phyloP scores from a whole-genome alignment of 2,888 invertebrate genomes.

The Cryptosula pallasiana region DNA sequence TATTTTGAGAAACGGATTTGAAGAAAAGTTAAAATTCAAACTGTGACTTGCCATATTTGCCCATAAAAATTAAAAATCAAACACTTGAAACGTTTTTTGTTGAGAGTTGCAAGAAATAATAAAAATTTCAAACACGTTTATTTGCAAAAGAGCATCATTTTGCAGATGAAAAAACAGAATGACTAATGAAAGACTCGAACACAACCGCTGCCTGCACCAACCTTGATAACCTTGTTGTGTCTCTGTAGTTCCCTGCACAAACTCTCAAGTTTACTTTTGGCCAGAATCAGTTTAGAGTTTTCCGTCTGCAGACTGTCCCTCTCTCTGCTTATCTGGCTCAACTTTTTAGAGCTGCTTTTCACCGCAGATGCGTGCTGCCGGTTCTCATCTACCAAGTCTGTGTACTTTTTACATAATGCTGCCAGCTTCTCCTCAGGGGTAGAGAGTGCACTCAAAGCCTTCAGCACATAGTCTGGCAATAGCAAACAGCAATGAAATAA shows the following conservation, averaged over 20 bases:
- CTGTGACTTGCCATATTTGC: too few species aligned
- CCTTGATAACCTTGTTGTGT: constrained; percentile 84
- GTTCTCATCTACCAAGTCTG: constrained; percentile 70
- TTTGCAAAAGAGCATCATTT: too few species aligned
- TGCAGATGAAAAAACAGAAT: too few species aligned
- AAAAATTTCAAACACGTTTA: too few species aligned
- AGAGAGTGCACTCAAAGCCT: constrained; percentile 53
- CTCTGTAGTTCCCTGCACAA: constrained; percentile 87
- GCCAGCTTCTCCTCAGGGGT: constrained; percentile 67
- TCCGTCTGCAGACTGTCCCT: constrained; percentile 78
- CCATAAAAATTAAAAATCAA: too few species aligned
- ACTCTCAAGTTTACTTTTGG: constrained; percentile 78
- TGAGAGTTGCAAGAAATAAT: too few species aligned
- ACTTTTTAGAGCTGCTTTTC: constrained; percentile 49
- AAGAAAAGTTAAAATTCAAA: too few species aligned
- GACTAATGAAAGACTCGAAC: too few species aligned
- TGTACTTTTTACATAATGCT: constrained; percentile 69
- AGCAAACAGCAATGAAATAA: neutral
- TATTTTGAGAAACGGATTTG: too few species aligned
- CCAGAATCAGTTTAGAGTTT: constrained; percentile 73
- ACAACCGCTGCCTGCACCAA: constrained; percentile 69
- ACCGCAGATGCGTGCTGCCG: constrained; percentile 43
- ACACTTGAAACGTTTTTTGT: too few species aligned
- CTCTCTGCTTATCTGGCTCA: constrained; percentile 58
- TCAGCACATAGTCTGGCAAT: constrained; percentile 62